phyloP scores from a whole-genome alignment of 2,113 vertebrate genomes.

The Osmerus eperlanus region DNA sequence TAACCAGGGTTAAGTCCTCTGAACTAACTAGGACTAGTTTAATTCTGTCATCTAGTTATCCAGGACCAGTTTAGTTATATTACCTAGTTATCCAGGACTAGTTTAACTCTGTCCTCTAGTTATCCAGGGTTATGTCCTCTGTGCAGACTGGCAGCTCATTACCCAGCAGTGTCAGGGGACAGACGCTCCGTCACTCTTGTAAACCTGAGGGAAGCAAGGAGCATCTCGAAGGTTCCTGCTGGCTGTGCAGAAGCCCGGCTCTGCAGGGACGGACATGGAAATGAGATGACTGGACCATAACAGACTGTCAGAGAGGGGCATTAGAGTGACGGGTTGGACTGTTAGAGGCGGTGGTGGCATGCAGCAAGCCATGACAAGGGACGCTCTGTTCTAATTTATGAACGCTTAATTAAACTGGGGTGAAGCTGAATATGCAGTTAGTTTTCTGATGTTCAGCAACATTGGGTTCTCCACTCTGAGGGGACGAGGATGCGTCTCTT shows the following conservation, averaged over 20 bases:
- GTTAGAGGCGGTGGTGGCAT: not conserved
- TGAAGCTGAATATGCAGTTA: slow-evolving; percentile 9
- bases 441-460: not conserved
- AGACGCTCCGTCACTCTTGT: no score
- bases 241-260: no score
- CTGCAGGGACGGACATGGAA: not conserved
- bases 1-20: no score
- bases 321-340: not conserved
- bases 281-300: not conserved
- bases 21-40: no score
- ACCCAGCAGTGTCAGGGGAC: not conserved
- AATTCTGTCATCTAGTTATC: no score
- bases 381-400: not conserved
- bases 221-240: no score
- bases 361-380: not conserved
- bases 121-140: no score
- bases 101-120: no score
- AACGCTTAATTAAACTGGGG: accelerated
- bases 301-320: not conserved
- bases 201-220: no score
- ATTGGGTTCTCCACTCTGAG: not conserved
- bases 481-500: not conserved
- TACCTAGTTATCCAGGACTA: no score
- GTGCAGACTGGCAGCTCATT: not conserved
- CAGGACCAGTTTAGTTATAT: no score